Evolutionary conservation across 1,140 invertebrate genomes (phyloP).

Genomic region (Telenomus remus): DNA sequence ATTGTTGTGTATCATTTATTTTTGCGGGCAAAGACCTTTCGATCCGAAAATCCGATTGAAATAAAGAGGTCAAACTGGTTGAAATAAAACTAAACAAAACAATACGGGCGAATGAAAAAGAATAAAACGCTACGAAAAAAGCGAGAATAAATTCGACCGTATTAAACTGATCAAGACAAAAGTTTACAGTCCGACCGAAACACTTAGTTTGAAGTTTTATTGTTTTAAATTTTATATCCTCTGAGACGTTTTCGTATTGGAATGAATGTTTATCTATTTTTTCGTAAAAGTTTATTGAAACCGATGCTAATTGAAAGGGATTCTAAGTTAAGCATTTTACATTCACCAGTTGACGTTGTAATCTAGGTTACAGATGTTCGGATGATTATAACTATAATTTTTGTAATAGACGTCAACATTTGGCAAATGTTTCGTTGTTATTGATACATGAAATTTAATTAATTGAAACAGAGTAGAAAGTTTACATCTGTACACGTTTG

Average conservation of each 20-base stretch:
- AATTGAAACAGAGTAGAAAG: too few relatives aligned
- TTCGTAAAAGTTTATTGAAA: constrained; percentile 16
- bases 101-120: constrained; percentile 16
- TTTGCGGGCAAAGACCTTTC: constrained; percentile 10
- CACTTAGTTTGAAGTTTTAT: background rate
- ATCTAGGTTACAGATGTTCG: constrained; percentile 28
- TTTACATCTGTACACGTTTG: too few relatives aligned
- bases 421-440: too few relatives aligned
- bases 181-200: constrained; percentile 1
- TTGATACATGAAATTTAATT: too few relatives aligned
- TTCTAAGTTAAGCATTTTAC: constrained; percentile 8
- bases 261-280: too few relatives aligned
- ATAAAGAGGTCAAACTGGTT: constrained; percentile 27
- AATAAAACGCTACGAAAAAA: constrained; percentile 8
- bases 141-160: constrained; percentile 24
- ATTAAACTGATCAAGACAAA: constrained; percentile 34
- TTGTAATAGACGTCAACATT: constrained; percentile 20
- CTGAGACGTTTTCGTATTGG: background rate
- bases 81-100: constrained; percentile 34
- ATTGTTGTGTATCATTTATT: constrained; percentile 14
- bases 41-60: constrained; percentile 43
- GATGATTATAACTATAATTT: constrained; percentile 44
- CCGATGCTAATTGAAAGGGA: background rate
- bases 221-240: background rate
- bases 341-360: constrained; percentile 20